phyloP scores from a whole-genome alignment of 2,888 invertebrate species.

The Epiblema foenella region DNA sequence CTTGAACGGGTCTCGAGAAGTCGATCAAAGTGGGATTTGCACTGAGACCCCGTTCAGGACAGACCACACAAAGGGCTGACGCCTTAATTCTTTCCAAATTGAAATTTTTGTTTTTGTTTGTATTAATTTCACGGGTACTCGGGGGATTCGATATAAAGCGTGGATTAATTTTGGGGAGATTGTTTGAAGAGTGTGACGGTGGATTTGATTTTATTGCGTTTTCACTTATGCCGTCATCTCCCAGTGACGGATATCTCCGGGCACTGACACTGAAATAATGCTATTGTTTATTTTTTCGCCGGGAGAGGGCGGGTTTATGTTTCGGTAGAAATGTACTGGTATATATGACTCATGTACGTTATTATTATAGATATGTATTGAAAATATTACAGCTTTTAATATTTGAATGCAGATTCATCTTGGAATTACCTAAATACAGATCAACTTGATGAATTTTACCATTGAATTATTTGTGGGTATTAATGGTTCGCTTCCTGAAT shows the following conservation, averaged over 20 bases:
- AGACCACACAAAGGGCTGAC: conserved; percentile 55
- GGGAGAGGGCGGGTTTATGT: no score
- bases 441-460: neutral
- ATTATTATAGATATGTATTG: neutral
- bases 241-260: no score
- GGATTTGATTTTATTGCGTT: conserved; percentile 19
- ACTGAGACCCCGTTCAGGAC: conserved; percentile 59
- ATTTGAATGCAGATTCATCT: neutral
- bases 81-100: conserved; percentile 64
- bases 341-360: neutral
- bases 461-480: neutral
- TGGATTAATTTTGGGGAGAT: conserved; percentile 28
- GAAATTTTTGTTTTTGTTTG: conserved; percentile 77
- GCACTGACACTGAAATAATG: no score
- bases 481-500: neutral
- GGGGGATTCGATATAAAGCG: conserved; percentile 48
- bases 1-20: conserved; percentile 62
- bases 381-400: neutral
- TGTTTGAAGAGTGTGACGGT: conserved; percentile 28
- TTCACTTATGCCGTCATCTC: no score
- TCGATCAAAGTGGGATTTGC: conserved; percentile 81
- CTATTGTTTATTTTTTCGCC: no score
- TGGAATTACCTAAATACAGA: no score
- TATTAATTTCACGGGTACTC: conserved; percentile 66
- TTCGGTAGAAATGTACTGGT: neutral